Evolutionary conservation across 2,888 invertebrate species (phyloP), one percentile per base, ranked within the genome.

Genomic region (Parnassius smintheus): DNA sequence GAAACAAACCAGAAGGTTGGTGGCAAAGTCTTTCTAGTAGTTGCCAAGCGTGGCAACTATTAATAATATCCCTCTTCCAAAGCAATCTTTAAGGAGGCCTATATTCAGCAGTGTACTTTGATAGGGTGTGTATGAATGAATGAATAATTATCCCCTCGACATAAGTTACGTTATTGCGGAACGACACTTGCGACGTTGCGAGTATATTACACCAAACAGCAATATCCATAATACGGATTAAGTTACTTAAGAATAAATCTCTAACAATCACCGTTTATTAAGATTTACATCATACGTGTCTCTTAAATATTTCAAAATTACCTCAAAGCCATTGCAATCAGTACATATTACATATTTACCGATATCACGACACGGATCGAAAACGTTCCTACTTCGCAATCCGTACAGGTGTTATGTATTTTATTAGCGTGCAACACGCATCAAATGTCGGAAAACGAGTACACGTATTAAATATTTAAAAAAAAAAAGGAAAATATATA

Each of bases 201-300:
- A 35, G 35, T 51, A 62, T 35, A 50, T 59, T 58, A 55, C 54
- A 45, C 3, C 25, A 44, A 44, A 59, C 55, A 59, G n/a, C 56
- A 52, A 22, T 59, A 59, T 56, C 51, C 46, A 51, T 56, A 51
- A 56, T 41, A 59, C 4, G 55, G 46, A 48, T 56, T 52, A 13
- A 12, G 56, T 64, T 64, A 51, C 51, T 18, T 56, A 60, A 64
- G 56, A 60, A 59, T 51, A 64, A 59, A 56, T 60, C 52, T 60
- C 56, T 52, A 56, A 44, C 45, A 18, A 52, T 55, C 53, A 22
- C 42, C 56, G 35, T 53, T 59, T 59, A 63, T 56, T 8, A 54
- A 25, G 44, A 55, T 59, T 64, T 63, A 25, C 62, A 55, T 55
- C 59, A 64, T 60, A 60, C 56, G 25, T 57, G 48, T 56, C 18